Base-by-base conservation (phyloP, 2,797 vertebrate species). In the Notoglanidium macrostoma region DNA sequence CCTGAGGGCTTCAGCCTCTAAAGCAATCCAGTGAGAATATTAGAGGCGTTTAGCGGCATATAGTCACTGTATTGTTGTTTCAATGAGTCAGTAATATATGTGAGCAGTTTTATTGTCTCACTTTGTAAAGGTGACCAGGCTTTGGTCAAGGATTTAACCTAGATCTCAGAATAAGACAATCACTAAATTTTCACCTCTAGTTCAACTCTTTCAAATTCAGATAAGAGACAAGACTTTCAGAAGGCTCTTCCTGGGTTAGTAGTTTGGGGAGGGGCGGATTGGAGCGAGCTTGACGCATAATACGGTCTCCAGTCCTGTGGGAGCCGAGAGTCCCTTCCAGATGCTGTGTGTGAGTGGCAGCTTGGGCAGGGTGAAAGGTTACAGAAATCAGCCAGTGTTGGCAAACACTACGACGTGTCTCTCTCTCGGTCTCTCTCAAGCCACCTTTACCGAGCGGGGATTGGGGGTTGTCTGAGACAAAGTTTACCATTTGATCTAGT, bases 301-400 rank as follows among this genome's bases (percentile, higher is more conserved):
- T 90, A 84, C 88, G 72, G 83, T 84, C 63, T 29, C 12, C 3
- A 61, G 83, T 90, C 87, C 89, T 83, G 87, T 74, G 89, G 87
- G 90, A 83, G 59, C 29, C 29, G 80, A 46, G 44, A 84, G 73
- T 85, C 83, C 83, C 88, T 86, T 86, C 86, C 90, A 90, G 89
- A 89, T 90, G 91, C 88, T 89, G 88, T 59, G 67, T 68, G 74
- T 80, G 73, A 85, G 65, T 83, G 84, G 78, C 87, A 90, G 89
- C 84, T 88, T 89, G 84, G 54, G 73, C 82, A 73, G 85, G 89
- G 90, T 90, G 80, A 91, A 88, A 89, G 90, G 90, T 90, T 77
- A 86, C 79, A 88, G 84, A 85, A 85, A 88, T 90, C 87, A 85
- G 84, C 84, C 88, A 87, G 81, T 54, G 76, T 78, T 70, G 32